Conservation (phyloP, 2,797 vertebrate genomes). For the Trachurus trachurus region DNA sequence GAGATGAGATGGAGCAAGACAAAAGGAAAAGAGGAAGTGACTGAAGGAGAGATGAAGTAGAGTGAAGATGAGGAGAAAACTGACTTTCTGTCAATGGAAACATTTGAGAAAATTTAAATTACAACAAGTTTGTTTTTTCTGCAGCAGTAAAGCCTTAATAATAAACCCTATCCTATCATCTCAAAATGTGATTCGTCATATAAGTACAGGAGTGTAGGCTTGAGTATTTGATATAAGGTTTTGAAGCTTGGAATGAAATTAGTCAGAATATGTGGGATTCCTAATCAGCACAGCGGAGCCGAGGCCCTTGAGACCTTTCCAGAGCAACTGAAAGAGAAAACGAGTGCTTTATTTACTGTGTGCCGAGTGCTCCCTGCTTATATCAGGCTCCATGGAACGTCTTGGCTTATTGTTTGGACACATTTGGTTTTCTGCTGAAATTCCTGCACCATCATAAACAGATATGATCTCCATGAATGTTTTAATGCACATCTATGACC, state of each 20-base stretch:
- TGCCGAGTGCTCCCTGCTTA: slow-evolving; percentile 19
- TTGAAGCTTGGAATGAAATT: background rate
- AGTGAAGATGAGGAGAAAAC: slow-evolving; percentile 4
- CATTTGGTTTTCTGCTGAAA: slow-evolving; percentile 27
- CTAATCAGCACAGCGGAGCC: background rate
- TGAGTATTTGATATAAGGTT: slow-evolving; percentile 8
- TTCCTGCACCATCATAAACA: slow-evolving; percentile 28
- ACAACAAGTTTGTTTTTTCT: background rate
- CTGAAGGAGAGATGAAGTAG: background rate
- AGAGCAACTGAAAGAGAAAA: slow-evolving; percentile 25
- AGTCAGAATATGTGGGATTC: background rate
- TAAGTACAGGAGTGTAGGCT: background rate
- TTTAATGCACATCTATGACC: background rate
- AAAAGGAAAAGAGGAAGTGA: slow-evolving; percentile 20
- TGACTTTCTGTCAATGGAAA: background rate
- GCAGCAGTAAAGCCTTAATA: background rate
- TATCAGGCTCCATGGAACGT: slow-evolving; percentile 35
- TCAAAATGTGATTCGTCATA: background rate
- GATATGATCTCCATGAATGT: slow-evolving; percentile 5
- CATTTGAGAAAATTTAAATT: slow-evolving; percentile 4
- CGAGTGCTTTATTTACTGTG: slow-evolving; percentile 53
- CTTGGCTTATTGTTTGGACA: slow-evolving; percentile 55
- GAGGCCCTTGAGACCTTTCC: slow-evolving; percentile 16
- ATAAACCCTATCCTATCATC: background rate
- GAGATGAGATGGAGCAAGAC: slow-evolving; percentile 33